phyloP scores from a whole-genome alignment of 2,888 invertebrate genomes.

The Heliothis peltigera region DNA sequence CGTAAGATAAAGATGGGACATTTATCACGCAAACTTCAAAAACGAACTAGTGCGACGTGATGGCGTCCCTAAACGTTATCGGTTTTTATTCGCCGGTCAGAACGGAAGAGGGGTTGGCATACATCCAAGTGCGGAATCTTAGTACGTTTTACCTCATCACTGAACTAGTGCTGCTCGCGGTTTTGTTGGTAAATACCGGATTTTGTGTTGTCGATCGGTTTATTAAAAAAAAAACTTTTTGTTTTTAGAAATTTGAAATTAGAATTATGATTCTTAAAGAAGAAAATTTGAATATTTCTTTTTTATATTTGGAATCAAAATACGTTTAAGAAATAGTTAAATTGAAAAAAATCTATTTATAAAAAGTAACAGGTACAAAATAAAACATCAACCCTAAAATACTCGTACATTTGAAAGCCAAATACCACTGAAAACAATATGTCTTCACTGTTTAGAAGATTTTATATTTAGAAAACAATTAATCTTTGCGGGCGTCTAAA shows the following conservation, averaged over 20 bases:
- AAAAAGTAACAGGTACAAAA: too few relatives aligned
- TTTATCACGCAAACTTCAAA: slow-evolving; percentile 21
- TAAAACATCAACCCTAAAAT: slow-evolving; percentile 1
- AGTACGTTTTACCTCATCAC: slow-evolving; percentile 62
- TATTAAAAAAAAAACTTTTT: slow-evolving; percentile 42
- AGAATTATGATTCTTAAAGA: too few relatives aligned
- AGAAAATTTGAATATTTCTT: slow-evolving; percentile 1
- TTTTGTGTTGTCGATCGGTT: slow-evolving; percentile 55
- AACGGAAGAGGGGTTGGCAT: slow-evolving; percentile 67
- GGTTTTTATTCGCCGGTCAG: slow-evolving; percentile 43
- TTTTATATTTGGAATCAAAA: not conserved
- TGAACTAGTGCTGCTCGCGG: slow-evolving; percentile 50
- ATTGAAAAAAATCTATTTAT: not conserved
- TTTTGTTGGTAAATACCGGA: slow-evolving; percentile 44
- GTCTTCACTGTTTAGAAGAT: slow-evolving; percentile 43
- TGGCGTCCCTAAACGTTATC: slow-evolving; percentile 33
- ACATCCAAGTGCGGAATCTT: slow-evolving; percentile 61
- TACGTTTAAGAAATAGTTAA: not conserved
- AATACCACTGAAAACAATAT: slow-evolving; percentile 37
- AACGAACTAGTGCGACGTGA: slow-evolving; percentile 11
- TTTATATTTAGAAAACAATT: slow-evolving; percentile 54
- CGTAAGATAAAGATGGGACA: not conserved
- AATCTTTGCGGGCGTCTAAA: slow-evolving; percentile 44
- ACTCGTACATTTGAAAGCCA: slow-evolving; percentile 13
- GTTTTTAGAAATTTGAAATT: slow-evolving; percentile 19